Evolutionary conservation across 1,140 invertebrate genomes (phyloP).

Genomic region (Littorina saxatilis): DNA sequence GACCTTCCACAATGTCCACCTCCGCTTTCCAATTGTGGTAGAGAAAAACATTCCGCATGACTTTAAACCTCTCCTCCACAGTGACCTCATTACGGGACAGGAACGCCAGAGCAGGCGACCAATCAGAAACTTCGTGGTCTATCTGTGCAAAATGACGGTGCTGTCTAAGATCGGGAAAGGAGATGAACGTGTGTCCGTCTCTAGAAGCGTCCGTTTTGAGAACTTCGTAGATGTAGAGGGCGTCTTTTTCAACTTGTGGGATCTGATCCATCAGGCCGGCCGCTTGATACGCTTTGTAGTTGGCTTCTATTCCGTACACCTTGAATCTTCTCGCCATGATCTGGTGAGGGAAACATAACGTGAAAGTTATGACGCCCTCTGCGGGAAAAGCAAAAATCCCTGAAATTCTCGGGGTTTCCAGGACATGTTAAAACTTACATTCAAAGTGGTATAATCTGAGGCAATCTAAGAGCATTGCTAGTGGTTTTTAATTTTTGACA

Average conservation of each 20-base stretch:
- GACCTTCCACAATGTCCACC: slow-evolving; percentile 51
- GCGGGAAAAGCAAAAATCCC: too few relatives aligned
- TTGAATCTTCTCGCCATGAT: slow-evolving; percentile 53
- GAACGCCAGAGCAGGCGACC: slow-evolving; percentile 53
- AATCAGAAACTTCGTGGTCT: slow-evolving; percentile 35
- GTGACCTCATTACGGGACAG: slow-evolving; percentile 57
- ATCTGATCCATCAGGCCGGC: slow-evolving; percentile 49
- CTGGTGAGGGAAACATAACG: slow-evolving; percentile 34
- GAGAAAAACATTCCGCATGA: slow-evolving; percentile 52
- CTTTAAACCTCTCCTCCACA: slow-evolving; percentile 43
- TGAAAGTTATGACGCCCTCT: too few relatives aligned
- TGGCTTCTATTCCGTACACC: slow-evolving; percentile 60
- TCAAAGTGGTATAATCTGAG: too few relatives aligned
- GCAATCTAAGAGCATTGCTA: too few relatives aligned
- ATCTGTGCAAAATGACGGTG: not conserved
- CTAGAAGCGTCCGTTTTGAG: slow-evolving; percentile 57
- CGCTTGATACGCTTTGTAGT: slow-evolving; percentile 42
- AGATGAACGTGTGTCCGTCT: slow-evolving; percentile 58
- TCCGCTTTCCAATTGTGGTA: slow-evolving; percentile 60
- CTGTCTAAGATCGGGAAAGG: slow-evolving; percentile 35
- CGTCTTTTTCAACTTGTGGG: slow-evolving; percentile 50
- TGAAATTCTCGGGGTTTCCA: too few relatives aligned
- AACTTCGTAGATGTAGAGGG: slow-evolving; percentile 62
- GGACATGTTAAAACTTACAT: too few relatives aligned
- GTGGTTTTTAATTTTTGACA: too few relatives aligned